Percentiles rank a stretch among this genome's conserved stretches.
phyloP scores from a whole-genome alignment of 2,113 vertebrate species.

The Otus sunia region DNA sequence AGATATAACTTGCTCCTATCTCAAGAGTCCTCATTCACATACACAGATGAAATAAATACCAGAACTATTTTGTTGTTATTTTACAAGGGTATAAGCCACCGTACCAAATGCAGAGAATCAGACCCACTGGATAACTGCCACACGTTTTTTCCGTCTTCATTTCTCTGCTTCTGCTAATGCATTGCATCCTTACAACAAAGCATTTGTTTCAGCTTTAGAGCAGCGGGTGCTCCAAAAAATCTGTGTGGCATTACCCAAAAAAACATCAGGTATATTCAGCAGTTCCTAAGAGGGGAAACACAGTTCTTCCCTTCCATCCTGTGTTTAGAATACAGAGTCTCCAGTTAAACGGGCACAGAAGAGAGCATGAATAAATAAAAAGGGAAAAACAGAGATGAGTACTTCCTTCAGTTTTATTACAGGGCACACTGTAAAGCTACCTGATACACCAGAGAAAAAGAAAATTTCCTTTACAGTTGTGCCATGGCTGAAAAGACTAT shows the following conservation, averaged over 20 bases:
- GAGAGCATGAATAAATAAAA: background rate
- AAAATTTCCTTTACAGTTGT: background rate
- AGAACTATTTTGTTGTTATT: background rate
- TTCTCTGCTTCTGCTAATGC: background rate
- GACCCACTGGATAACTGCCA: background rate
- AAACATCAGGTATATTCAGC: background rate
- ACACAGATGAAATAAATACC: background rate
- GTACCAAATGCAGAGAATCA: background rate
- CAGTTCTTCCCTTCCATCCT: background rate
- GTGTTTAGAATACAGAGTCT: background rate
- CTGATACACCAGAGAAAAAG: background rate
- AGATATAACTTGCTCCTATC: background rate
- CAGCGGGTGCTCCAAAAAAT: background rate
- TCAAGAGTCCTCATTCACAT: background rate
- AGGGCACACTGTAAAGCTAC: background rate
- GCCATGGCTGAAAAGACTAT: background rate
- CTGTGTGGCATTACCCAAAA: background rate
- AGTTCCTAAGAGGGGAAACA: background rate
- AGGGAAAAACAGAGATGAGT: background rate
- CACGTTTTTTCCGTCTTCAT: fast-evolving
- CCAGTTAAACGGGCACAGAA: background rate
- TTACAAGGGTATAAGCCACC: background rate
- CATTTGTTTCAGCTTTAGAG: background rate
- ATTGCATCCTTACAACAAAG: background rate
- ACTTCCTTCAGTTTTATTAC: background rate